Evolutionary conservation across 2,797 vertebrate genomes (phyloP).

Genomic region (Threskiornis aethiopicus): DNA sequence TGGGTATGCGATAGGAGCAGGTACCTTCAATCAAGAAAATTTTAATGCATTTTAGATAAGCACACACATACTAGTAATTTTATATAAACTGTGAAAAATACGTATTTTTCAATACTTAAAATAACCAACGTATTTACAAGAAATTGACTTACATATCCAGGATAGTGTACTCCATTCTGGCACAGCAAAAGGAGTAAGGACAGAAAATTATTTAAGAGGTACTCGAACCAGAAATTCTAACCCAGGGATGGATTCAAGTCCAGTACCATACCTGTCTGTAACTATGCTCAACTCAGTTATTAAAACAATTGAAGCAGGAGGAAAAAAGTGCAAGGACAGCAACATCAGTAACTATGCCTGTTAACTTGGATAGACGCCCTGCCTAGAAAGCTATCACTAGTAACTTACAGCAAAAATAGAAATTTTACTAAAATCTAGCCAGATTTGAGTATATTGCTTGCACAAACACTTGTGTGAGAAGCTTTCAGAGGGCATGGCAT

Average conservation of each 20-base stretch:
- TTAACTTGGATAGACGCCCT: not conserved
- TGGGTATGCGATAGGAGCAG: slow-evolving; percentile 85
- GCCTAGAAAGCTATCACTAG: not conserved
- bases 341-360: not conserved
- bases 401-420: not conserved
- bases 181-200: slow-evolving; percentile 75
- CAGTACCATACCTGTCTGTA: not conserved
- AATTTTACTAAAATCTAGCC: not conserved
- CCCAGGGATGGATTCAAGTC: not conserved
- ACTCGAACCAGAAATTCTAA: not conserved
- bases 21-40: slow-evolving; percentile 74
- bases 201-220: slow-evolving; percentile 37
- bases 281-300: not conserved
- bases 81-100: not conserved
- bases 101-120: not conserved
- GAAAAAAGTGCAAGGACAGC: not conserved
- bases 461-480: not conserved
- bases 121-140: not conserved
- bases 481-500: not conserved
- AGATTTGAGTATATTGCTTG: not conserved
- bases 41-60: not conserved
- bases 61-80: not conserved
- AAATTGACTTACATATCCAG: slow-evolving; percentile 89
- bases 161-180: slow-evolving; percentile 93
- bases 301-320: not conserved